These are phyloP conservation scores for Pollimyrus isidori DNA, from an alignment of 2,113 vertebrate species.

Conservation along the genomic window DNA sequence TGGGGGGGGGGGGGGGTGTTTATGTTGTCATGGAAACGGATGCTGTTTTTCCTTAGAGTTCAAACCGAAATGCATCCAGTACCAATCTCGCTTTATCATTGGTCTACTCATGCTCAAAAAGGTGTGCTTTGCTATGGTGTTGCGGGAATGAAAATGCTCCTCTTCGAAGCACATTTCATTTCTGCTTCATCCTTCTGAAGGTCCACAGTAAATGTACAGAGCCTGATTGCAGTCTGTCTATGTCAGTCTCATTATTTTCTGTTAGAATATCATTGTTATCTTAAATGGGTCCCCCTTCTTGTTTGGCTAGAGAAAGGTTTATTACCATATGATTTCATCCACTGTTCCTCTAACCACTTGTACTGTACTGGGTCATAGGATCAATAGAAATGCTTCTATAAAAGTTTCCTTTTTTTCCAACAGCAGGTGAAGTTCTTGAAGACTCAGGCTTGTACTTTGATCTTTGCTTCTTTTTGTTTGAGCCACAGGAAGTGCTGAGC, in stretches of 20 bases:
- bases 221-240: not conserved
- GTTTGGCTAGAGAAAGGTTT: not conserved
- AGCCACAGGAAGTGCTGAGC: not conserved
- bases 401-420: not conserved
- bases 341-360: not conserved
- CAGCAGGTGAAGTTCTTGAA: not conserved
- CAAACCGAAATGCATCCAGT: not conserved
- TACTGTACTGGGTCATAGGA: not conserved
- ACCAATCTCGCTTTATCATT: not conserved
- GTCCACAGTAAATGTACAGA: not conserved
- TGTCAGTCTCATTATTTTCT: not conserved
- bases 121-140: not conserved
- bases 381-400: not conserved
- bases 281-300: not conserved
- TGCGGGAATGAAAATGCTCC: not conserved
- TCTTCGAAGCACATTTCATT: not conserved
- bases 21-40: not conserved
- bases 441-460: not conserved
- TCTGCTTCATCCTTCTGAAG: not conserved
- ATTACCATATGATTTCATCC: not conserved
- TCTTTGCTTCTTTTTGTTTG: not conserved
- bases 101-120: not conserved
- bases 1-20: not conserved
- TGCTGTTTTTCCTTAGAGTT: not conserved
- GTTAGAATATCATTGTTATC: not conserved